These are phyloP conservation scores for Cynopterus brachyotis DNA, from an alignment of 2,113 vertebrate species.

Conservation along the genomic window DNA sequence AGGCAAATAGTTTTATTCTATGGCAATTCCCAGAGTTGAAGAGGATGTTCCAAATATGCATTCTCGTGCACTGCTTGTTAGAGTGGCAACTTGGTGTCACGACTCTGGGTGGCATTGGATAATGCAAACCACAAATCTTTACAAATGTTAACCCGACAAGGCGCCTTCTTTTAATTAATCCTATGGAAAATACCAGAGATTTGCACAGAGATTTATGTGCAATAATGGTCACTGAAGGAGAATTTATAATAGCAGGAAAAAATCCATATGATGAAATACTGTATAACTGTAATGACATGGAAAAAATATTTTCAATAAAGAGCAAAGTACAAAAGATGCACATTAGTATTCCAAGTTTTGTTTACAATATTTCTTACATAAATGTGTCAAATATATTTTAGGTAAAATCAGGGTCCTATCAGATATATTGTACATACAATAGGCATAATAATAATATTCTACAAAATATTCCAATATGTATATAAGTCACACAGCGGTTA, in stretches of 20 bases:
- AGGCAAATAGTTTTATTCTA: neutral
- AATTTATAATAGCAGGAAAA: neutral
- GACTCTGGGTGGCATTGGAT: neutral
- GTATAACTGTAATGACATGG: neutral
- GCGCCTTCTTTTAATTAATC: neutral
- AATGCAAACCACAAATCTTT: neutral
- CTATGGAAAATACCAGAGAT: neutral
- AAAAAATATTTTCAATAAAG: slow-evolving; percentile 31
- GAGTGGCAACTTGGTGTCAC: neutral
- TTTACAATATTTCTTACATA: slow-evolving; percentile 3
- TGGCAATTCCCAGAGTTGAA: neutral
- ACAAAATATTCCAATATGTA: neutral
- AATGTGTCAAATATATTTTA: neutral
- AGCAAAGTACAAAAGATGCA: neutral
- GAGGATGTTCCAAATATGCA: neutral
- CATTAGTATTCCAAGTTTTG: neutral
- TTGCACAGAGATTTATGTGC: neutral
- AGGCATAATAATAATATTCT: slow-evolving; percentile 13
- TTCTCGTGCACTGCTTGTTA: neutral
- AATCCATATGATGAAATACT: neutral
- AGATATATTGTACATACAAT: neutral
- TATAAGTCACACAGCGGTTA: neutral
- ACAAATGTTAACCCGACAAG: neutral
- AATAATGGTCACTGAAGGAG: neutral
- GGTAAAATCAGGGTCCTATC: neutral